Percentiles rank a stretch among this genome's conserved stretches.
Evolutionary conservation across 2,797 vertebrate genomes (phyloP).

Genomic region (Microchirus variegatus): DNA sequence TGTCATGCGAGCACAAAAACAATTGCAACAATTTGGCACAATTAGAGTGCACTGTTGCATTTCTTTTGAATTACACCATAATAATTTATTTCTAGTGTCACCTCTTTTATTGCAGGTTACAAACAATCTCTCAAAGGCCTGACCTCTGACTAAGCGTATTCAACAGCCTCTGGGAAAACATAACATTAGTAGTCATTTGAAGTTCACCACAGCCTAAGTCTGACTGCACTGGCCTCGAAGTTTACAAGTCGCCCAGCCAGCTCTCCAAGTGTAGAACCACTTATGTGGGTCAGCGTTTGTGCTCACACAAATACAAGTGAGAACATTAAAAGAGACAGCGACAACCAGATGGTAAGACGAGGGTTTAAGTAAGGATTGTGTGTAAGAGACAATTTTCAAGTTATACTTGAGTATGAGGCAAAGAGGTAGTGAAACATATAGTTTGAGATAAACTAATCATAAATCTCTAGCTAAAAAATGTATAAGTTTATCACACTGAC

Average conservation of each 20-base stretch:
- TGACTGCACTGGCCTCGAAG: slow-evolving; percentile 17
- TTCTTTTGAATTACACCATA: slow-evolving; percentile 13
- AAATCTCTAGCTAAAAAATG: not conserved
- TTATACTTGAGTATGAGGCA: too few relatives aligned
- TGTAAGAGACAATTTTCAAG: too few relatives aligned
- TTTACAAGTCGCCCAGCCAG: slow-evolving; percentile 40
- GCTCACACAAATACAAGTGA: not conserved
- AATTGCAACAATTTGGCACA: not conserved
- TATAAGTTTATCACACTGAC: not conserved
- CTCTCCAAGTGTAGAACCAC: slow-evolving; percentile 25
- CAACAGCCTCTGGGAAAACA: slow-evolving; percentile 24
- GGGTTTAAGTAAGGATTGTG: too few relatives aligned
- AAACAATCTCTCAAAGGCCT: slow-evolving; percentile 23
- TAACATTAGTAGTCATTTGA: slow-evolving; percentile 39
- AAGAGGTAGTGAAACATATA: slow-evolving; percentile 7
- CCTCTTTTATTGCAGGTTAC: slow-evolving; percentile 25
- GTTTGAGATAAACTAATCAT: slow-evolving; percentile 31
- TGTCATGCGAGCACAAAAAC: too few relatives aligned
- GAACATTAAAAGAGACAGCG: slow-evolving; percentile 3
- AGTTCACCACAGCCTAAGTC: slow-evolving; percentile 17
- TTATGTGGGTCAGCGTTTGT: slow-evolving; percentile 24
- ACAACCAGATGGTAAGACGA: too few relatives aligned
- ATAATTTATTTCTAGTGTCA: slow-evolving; percentile 36
- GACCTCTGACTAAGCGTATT: slow-evolving; percentile 10
- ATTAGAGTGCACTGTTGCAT: too few relatives aligned